phyloP scores from a whole-genome alignment of 2,797 vertebrate genomes.

The Micrastur ruficollis region DNA sequence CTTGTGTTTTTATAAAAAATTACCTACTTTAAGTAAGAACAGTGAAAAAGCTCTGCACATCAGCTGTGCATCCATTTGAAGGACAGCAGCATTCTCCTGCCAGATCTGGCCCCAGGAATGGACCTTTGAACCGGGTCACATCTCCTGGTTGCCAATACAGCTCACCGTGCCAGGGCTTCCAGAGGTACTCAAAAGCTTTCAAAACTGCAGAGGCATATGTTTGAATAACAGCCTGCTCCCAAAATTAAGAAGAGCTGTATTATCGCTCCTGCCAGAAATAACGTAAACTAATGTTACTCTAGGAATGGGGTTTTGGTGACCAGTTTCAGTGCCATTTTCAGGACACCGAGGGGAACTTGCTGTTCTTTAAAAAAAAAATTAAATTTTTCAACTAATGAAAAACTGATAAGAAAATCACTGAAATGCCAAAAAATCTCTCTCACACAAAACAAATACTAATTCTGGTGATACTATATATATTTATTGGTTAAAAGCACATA shows the following conservation, averaged over 20 bases:
- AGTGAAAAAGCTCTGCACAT: not conserved
- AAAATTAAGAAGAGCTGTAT: conserved; percentile 10
- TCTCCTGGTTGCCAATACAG: not conserved
- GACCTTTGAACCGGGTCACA: not conserved
- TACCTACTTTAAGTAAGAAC: not conserved
- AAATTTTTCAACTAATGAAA: not conserved
- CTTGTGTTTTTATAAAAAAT: not conserved
- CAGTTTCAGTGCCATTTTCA: not conserved
- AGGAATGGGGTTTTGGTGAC: not conserved
- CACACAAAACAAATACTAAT: not conserved
- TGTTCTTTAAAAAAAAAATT: not conserved
- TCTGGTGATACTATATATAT: not conserved
- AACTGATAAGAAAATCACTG: conserved; percentile 50
- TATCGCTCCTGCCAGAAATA: conserved; percentile 43
- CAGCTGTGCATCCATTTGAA: not conserved
- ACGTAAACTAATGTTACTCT: not conserved
- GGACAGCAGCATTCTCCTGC: not conserved
- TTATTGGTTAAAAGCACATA: conserved; percentile 51
- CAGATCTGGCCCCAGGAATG: not conserved
- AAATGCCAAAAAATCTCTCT: conserved; percentile 23
- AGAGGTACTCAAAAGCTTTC: not conserved
- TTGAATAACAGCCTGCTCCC: conserved; percentile 5
- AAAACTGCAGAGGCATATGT: not conserved
- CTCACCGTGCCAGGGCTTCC: not conserved
- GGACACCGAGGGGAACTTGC: conserved; percentile 1